Evolutionary conservation across 2,888 invertebrate genomes (phyloP), one percentile per base, ranked within the genome.

Genomic region (Tetranychus truncatus): DNA sequence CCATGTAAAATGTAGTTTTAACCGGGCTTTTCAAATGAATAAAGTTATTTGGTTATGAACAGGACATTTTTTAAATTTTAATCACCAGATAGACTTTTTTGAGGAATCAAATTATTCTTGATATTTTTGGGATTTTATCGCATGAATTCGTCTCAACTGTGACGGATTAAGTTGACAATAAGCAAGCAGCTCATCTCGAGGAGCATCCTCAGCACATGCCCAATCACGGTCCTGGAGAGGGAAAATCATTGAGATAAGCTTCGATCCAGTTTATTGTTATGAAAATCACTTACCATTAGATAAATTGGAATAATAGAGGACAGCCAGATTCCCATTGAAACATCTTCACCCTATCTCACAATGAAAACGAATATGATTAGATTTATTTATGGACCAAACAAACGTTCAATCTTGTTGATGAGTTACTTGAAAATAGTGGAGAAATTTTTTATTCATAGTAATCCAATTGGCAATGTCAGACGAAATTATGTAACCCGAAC

Each of bases 271-370:
- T 34, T 34, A 34, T 34, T 34, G 34, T 34, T 34, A 34, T 34
- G 34, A 34, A 34, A 34, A 34, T 34, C 34, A 34, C 34, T 34
- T 67, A 67, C 67, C 20, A 21, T 67, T 11, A 34, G 9, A 72
- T 72, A 72, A 11, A 9, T 44, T 24, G 72, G 72, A n/a, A 45
- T 9, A 44, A 82, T 75, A 45, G 82, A 81, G 74, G 81, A 78
- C 67, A 83, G 76, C 82, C 82, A 83, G 20, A 83, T 82, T 18
- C 82, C 83, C 79, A 82, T 79, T 2, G 82, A 82, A 15, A 82
- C 81, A 78, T 83, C 82, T 78, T 83, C 82, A 24, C 82, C 83
- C 55, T 55, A 34, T 3, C 7, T 15, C 11, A 15, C 11, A 15
- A 55, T 9, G 55, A 55, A 55, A 55, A 15, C 7, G 5, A 55